Conservation (phyloP, 2,797 vertebrate species). For the Oryzias dopingdopingensis region DNA sequence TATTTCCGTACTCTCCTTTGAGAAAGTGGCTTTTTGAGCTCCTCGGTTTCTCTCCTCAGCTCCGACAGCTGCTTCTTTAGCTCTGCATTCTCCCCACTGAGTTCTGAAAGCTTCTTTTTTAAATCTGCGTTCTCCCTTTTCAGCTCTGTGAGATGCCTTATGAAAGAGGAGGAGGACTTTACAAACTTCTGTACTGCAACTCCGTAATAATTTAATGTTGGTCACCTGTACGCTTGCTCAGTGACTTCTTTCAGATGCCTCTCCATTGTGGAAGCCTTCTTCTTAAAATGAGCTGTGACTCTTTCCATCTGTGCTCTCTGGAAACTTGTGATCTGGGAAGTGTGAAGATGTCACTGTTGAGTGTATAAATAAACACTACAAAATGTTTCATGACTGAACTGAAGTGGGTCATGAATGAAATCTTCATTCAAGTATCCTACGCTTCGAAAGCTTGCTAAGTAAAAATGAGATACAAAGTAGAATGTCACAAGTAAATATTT, state of each 20-base stretch:
- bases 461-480: too few relatives aligned
- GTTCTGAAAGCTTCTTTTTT: conserved; percentile 76
- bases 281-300: conserved; percentile 77
- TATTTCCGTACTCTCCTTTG: conserved; percentile 77
- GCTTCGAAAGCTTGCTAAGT: not conserved
- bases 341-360: conserved; percentile 14
- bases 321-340: conserved; percentile 82
- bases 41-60: conserved; percentile 79
- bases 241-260: conserved; percentile 74
- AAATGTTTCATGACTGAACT: not conserved
- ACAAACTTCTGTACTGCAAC: not conserved
- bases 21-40: conserved; percentile 84
- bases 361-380: not conserved
- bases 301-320: conserved; percentile 83
- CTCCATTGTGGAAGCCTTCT: conserved; percentile 76
- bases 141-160: conserved; percentile 81
- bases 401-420: not conserved
- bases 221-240: conserved; percentile 73
- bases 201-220: not conserved
- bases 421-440: not conserved
- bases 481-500: too few relatives aligned
- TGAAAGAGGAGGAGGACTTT: conserved; percentile 22
- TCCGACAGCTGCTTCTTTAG: conserved; percentile 80
- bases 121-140: conserved; percentile 81
- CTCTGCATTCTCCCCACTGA: conserved; percentile 81